Evolutionary conservation across 1,140 invertebrate genomes (phyloP), one percentile per base, ranked within the genome.

Genomic region (Cydia amplana): DNA sequence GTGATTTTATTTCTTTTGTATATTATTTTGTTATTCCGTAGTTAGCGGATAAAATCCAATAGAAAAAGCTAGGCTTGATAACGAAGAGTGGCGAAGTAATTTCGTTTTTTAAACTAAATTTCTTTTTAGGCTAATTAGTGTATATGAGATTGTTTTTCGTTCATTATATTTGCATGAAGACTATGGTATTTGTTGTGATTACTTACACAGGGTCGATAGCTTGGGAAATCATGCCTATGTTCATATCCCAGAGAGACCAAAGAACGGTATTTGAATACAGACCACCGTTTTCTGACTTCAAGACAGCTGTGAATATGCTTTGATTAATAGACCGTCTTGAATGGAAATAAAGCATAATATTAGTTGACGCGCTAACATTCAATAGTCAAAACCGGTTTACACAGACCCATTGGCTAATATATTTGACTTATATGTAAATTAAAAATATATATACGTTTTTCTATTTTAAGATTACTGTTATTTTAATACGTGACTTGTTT

Each of bases 21-120:
- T 63, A 82, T 76, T 75, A 82, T 81, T 86, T 87, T 83, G 80
- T 89, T 86, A 88, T 77, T 85, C 74, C 79, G 74, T 86, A 80
- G 79, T 85, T 85, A 85, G 79, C 81, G 88, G 87, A 91, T 90
- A 72, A 80, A 84, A 89, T 89, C 87, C 87, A 77, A 79, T 86
- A 89, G 87, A 83, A 78, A 72, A 80, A 79, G 85, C 84, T 88
- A 89, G 86, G 72, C 70, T 75, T 77, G 65, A 32, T 55, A 49
- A 75, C 49, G 70, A 46, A 63, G 55, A 70, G 40, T 60, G 14
- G 63, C 67, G 70, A 75, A 46, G 23, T 74, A 55, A 49, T 72
- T 72, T 73, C 3, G 1, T 1, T 72, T 73, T 28, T 72, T 64
- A 72, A 51, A 40, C 5, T 55, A 23, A 36, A 36, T 75, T 75